Conservation (phyloP, 1,140 invertebrate genomes). For the Drosophila chauvacae region DNA sequence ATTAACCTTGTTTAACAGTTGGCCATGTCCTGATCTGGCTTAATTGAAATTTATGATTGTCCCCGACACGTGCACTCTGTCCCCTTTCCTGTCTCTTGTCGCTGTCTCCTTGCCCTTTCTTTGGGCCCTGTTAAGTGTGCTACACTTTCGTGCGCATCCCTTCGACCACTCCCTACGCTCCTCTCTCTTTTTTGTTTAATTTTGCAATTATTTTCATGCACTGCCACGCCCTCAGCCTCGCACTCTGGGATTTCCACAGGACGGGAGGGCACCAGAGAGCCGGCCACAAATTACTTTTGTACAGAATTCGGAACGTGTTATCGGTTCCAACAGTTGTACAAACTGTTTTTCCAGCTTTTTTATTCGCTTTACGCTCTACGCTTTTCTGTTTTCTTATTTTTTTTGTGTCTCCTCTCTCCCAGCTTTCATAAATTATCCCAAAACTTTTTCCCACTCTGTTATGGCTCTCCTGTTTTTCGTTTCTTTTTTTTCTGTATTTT, state of each 20-base stretch:
- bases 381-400: background rate
- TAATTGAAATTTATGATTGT: constrained; percentile 79
- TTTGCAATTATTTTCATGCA: constrained; percentile 77
- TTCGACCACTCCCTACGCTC: background rate
- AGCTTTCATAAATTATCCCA: constrained; percentile 65
- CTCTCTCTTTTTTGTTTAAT: constrained; percentile 39
- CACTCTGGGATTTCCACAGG: constrained; percentile 16
- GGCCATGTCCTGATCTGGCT: constrained; percentile 55
- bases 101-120: background rate
- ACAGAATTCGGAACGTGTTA: constrained; percentile 70
- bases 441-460: constrained; percentile 39
- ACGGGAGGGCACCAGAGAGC: background rate
- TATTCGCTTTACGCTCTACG: background rate
- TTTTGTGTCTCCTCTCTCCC: background rate
- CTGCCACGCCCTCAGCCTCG: constrained; percentile 41
- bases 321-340: constrained; percentile 73
- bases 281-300: constrained; percentile 76
- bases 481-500: constrained; percentile 35
- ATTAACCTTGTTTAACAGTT: constrained; percentile 61
- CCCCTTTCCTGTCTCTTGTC: background rate
- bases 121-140: constrained; percentile 54
- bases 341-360: constrained; percentile 51
- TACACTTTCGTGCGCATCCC: constrained; percentile 52
- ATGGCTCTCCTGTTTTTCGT: constrained; percentile 33
- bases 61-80: constrained; percentile 40